Evolutionary conservation across 2,888 invertebrate genomes (phyloP), one percentile per base, ranked within the genome.

Genomic region (Megastigmus dorsalis): DNA sequence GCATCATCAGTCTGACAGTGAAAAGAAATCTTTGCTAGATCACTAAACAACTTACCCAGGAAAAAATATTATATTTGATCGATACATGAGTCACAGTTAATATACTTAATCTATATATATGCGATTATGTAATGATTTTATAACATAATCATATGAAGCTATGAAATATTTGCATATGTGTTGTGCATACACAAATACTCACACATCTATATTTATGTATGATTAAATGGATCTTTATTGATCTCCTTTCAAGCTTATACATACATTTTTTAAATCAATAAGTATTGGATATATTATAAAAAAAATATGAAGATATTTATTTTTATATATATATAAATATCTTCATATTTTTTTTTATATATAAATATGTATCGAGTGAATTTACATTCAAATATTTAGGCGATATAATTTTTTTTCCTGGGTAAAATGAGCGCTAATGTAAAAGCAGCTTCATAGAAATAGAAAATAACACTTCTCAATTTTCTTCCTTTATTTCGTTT

Each of bases 1-100:
- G 13, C 26, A 60, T 63, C 41, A 10, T 76, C 71, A 71, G 71
- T 67, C 71, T 71, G 74, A 52, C 15, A 63, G 62, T 71, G 43
- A 63, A 69, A 57, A 36, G 36, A 67, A 70, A 74, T 28, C 20
- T 57, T 52, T 65, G 38, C 43, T 57, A 57, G 36, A 57, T 48
- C 43, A 30, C 23, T 36, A 57, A 63, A 41, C 13, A 48, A 55
- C 9, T 45, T 28, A 28, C 38, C 1, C 43, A 62, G 38, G 52
- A 71, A 48, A 65, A 28, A 36, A 69, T 43, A 33, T 50, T 33
- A 26, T 30, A n/a, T n/a, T 4, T 28, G 13, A 38, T 52, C 36
- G 0, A 18, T 45, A 57, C 6, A 10, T 36, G 20, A 18, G 28
- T 60, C 23, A 18, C 23, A 15, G 33, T 1, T 38, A 20, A 57